Percentiles rank a stretch among this genome's conserved stretches.
Conservation (phyloP, 1,140 invertebrate genomes). For the Artemia franciscana region DNA sequence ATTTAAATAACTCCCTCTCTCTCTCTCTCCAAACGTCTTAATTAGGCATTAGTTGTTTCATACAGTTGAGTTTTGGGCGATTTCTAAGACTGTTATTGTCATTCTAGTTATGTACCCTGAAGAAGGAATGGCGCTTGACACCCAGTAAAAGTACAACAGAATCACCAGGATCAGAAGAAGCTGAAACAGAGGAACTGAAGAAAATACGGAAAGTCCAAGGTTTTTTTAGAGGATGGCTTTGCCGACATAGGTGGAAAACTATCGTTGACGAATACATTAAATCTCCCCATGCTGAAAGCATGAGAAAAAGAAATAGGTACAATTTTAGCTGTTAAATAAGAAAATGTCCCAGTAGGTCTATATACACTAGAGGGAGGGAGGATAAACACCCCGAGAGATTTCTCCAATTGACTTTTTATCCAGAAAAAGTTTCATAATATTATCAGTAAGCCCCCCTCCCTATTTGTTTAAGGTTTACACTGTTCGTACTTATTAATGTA, state of each 20-base stretch:
- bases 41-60: no score
- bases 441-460: no score
- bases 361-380: no score
- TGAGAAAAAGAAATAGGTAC: constrained; percentile 74
- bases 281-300: constrained; percentile 77
- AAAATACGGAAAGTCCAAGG: constrained; percentile 91
- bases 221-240: constrained; percentile 81
- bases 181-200: constrained; percentile 42
- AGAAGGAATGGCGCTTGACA: constrained; percentile 41
- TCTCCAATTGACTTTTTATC: no score
- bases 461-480: no score
- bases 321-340: no score
- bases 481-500: no score
- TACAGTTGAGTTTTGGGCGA: no score
- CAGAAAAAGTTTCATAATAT: no score
- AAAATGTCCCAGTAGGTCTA: no score
- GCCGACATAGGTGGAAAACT: constrained; percentile 77
- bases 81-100: constrained; percentile 7
- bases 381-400: no score
- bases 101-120: constrained; percentile 48
- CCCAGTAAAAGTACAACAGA: constrained; percentile 8
- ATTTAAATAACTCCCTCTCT: no score
- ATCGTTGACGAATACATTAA: constrained; percentile 88
- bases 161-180: constrained; percentile 15
- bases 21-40: constrained; percentile 2